Conservation (phyloP, 2,888 invertebrate species). For the Exephanes ischioxanthus region DNA sequence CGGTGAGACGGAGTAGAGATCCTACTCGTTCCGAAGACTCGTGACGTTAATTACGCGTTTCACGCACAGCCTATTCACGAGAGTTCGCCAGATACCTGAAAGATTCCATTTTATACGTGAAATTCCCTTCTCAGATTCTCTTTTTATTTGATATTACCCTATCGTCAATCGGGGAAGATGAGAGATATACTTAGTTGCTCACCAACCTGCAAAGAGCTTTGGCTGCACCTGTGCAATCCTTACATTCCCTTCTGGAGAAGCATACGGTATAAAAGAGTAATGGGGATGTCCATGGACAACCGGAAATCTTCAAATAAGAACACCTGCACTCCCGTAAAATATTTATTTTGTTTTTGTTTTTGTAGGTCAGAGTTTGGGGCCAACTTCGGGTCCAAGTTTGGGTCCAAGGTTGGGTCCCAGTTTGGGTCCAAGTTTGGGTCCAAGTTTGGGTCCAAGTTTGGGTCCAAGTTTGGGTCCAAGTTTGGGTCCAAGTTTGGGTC, state of each 20-base stretch:
- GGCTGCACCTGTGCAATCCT: neutral
- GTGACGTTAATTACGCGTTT: constrained; percentile 80
- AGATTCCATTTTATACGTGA: neutral
- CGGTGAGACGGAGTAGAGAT: constrained; percentile 9
- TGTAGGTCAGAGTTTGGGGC: too few species aligned
- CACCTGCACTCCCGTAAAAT: too few species aligned
- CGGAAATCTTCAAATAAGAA: too few species aligned
- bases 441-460: too few species aligned
- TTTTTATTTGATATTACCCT: constrained; percentile 71
- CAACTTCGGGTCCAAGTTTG: too few species aligned
- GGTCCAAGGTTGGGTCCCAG: too few species aligned
- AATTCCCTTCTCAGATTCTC: neutral
- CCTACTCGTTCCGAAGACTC: constrained; percentile 61
- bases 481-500: too few species aligned
- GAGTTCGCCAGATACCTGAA: constrained; percentile 73
- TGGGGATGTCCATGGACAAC: too few species aligned
- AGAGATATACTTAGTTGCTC: neutral
- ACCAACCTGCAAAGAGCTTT: neutral
- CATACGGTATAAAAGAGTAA: neutral
- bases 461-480: too few species aligned
- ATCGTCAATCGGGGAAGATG: constrained; percentile 64
- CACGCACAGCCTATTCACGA: constrained; percentile 70
- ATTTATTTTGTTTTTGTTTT: too few species aligned
- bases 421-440: too few species aligned
- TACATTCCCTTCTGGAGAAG: constrained; percentile 1